Percentiles rank a stretch among this genome's conserved stretches.
These are phyloP conservation scores for Globia sparganii DNA, from an alignment of 2,888 invertebrate genomes.

Conservation along the genomic window DNA sequence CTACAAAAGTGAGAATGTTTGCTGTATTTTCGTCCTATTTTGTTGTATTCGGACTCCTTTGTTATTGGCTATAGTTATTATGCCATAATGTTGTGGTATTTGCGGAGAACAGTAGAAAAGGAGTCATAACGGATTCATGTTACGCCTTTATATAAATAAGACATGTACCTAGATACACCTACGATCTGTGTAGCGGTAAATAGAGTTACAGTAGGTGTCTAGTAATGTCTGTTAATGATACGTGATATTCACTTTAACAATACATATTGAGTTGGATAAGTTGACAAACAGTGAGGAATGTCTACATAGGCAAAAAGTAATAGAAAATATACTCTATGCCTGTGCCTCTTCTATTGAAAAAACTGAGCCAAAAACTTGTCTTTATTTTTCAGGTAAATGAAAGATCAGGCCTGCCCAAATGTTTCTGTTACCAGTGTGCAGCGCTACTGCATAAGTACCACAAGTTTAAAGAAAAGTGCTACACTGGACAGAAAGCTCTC, in stretches of 20 bases:
- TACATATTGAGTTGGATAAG: background rate
- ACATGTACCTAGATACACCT: constrained; percentile 1
- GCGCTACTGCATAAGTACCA: constrained; percentile 82
- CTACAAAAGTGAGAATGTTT: constrained; percentile 74
- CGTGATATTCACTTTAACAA: background rate
- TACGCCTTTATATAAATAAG: background rate
- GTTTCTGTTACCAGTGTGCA: constrained; percentile 84
- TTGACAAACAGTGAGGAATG: background rate
- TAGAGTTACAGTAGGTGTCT: background rate
- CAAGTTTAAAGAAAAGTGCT: constrained; percentile 84
- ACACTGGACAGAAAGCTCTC: constrained; percentile 75
- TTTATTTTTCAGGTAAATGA: constrained; percentile 71
- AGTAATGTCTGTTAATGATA: background rate
- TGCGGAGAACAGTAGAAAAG: background rate
- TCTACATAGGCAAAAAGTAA: background rate
- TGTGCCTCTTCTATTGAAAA: background rate
- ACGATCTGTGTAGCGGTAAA: background rate
- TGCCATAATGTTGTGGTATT: background rate
- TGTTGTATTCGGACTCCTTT: constrained; percentile 4
- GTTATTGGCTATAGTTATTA: background rate
- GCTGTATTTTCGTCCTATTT: constrained; percentile 11
- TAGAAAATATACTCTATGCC: background rate
- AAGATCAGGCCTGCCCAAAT: constrained; percentile 76
- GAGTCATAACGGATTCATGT: background rate
- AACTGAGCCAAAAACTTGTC: background rate